phyloP scores from a whole-genome alignment of 2,113 vertebrate species.

The Oreocharis arfaki region DNA sequence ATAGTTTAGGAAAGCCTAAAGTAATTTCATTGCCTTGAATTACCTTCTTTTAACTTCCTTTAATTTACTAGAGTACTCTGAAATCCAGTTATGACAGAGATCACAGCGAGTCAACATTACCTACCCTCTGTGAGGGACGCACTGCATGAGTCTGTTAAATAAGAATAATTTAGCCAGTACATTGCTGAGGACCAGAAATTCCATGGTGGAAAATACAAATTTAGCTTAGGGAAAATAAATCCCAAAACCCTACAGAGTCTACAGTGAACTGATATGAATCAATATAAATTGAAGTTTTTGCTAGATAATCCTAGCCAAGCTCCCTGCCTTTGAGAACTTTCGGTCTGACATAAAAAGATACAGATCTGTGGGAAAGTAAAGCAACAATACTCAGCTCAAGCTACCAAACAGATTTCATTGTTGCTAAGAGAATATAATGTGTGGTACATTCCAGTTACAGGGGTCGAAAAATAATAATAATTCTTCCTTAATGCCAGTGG shows the following conservation, averaged over 20 bases:
- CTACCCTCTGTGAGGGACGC: background rate
- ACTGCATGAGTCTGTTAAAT: background rate
- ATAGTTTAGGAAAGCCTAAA: background rate
- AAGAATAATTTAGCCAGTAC: background rate
- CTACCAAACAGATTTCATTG: background rate
- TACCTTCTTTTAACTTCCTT: background rate
- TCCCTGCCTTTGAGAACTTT: background rate
- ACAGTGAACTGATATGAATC: background rate
- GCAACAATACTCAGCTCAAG: background rate
- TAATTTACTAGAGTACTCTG: background rate
- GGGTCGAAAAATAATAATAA: background rate
- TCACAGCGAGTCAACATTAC: accelerated
- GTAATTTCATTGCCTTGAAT: background rate
- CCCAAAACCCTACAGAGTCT: background rate
- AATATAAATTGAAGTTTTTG: background rate
- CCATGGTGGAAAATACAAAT: background rate
- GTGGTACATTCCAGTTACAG: background rate
- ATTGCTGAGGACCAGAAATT: background rate
- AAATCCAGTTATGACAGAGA: background rate
- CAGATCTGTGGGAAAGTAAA: background rate
- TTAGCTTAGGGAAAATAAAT: background rate
- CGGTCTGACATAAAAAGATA: background rate
- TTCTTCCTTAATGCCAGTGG: background rate
- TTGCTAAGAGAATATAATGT: background rate
- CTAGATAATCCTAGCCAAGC: background rate